These are phyloP conservation scores for Dicrostonyx torquatus DNA, from an alignment of 2,797 vertebrate species.

Conservation along the genomic window DNA sequence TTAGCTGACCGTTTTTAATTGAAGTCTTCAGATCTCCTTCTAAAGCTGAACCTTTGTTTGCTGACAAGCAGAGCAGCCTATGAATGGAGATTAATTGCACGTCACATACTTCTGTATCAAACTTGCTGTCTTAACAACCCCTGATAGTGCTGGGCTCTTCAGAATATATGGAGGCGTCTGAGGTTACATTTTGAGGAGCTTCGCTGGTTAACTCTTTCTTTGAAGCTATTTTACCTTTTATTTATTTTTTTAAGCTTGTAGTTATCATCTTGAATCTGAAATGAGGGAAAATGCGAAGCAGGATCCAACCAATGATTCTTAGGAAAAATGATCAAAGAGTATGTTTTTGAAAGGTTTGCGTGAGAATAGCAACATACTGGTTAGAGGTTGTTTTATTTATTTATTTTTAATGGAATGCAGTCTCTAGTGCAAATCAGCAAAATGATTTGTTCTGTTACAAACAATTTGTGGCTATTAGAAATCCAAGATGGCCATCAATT, in stretches of 20 bases:
- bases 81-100: constrained; percentile 89
- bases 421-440: constrained; percentile 1
- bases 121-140: constrained; percentile 84
- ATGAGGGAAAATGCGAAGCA: not conserved
- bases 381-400: not conserved
- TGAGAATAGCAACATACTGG: constrained; percentile 8
- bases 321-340: constrained; percentile 39
- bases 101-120: constrained; percentile 85
- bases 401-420: not conserved
- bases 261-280: constrained; percentile 43
- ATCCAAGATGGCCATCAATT: constrained; percentile 25
- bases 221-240: not conserved
- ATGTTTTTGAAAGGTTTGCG: constrained; percentile 46
- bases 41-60: constrained; percentile 82
- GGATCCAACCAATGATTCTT: constrained; percentile 3
- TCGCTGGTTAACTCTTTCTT: constrained; percentile 16
- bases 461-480: constrained; percentile 60
- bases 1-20: constrained; percentile 88
- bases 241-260: not conserved
- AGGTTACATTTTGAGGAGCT: constrained; percentile 70
- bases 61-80: constrained; percentile 85
- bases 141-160: constrained; percentile 58
- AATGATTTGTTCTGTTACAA: constrained; percentile 44
- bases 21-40: constrained; percentile 86
- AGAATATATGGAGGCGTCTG: constrained; percentile 57